Conservation (phyloP, 2,888 invertebrate genomes). For the Laspeyria flexula region DNA sequence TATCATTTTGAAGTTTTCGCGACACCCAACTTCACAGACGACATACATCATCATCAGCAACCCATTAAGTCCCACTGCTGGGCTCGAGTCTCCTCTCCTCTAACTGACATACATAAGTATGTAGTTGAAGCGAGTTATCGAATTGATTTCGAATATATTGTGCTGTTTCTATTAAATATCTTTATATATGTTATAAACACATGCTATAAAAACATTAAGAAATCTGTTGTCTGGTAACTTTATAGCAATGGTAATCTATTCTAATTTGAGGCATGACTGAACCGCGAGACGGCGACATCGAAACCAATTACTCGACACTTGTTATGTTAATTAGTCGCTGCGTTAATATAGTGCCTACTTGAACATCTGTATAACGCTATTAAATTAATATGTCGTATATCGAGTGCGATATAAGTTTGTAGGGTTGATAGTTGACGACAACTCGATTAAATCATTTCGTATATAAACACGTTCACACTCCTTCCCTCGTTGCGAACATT, state of each 20-base stretch:
- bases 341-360: constrained; percentile 50
- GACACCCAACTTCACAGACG: no score
- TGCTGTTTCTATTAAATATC: no score
- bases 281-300: constrained; percentile 51
- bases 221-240: not conserved
- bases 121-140: no score
- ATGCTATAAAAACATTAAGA: no score
- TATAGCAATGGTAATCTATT: constrained; percentile 36
- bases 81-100: no score
- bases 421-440: constrained; percentile 38
- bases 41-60: no score
- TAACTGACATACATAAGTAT: no score
- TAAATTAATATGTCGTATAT: constrained; percentile 60
- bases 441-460: not conserved
- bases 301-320: constrained; percentile 72
- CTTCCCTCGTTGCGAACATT: no score
- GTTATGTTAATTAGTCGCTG: constrained; percentile 68
- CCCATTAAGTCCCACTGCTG: no score
- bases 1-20: no score
- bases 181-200: no score
- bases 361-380: constrained; percentile 55
- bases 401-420: constrained; percentile 30
- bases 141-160: no score
- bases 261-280: constrained; percentile 45
- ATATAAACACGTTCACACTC: not conserved